Base-by-base conservation (phyloP, 2,888 invertebrate genomes). In the Deroplatys truncata region DNA sequence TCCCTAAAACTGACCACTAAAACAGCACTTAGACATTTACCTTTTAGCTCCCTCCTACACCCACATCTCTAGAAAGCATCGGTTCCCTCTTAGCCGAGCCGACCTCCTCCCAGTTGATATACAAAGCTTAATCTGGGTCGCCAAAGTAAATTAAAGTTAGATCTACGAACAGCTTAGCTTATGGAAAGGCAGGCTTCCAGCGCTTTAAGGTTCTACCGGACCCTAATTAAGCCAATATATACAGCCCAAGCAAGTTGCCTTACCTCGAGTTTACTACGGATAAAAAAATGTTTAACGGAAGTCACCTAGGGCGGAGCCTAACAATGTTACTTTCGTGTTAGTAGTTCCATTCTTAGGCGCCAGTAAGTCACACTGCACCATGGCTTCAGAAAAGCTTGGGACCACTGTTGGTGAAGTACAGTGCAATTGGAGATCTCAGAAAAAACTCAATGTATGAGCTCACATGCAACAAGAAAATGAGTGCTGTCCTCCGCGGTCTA, bases 71-170 rank as follows among this genome's bases (percentile, higher is more conserved):
- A 87, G 87, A 87, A 87, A 87, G 87, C 87, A 82, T 83, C 31
- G 82, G 87, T 87, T 87, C 87, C 35, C 87, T 82, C 83, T 87
- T 87, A 87, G 35, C 83, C 35, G 28, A 35, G 29, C 86, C 85
- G 20, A 16, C 85, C 35, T 29, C 87, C 28, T 72, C 25, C 87
- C 35, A 87, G 87, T 87, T 87, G 87, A 87, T 87, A 87, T 83
- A 87, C 87, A 87, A 35, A 87, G 87, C 87, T 87, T 87, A 87
- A 87, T 87, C 87, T 87, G 87, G 83, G 87, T 87, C 87, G 87
- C 87, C 87, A 87, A 87, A 87, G 87, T 87, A 87, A 87, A 87
- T 87, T 87, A 87, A 87, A 87, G 87, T 87, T 87, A 87, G 87
- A 87, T 87, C 87, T 87, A 87, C 82, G 29, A 87, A 87, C 87